Evolutionary conservation across 2,888 invertebrate genomes (phyloP), one percentile per base, ranked within the genome.

Genomic region (Prionchulus punctatus): DNA sequence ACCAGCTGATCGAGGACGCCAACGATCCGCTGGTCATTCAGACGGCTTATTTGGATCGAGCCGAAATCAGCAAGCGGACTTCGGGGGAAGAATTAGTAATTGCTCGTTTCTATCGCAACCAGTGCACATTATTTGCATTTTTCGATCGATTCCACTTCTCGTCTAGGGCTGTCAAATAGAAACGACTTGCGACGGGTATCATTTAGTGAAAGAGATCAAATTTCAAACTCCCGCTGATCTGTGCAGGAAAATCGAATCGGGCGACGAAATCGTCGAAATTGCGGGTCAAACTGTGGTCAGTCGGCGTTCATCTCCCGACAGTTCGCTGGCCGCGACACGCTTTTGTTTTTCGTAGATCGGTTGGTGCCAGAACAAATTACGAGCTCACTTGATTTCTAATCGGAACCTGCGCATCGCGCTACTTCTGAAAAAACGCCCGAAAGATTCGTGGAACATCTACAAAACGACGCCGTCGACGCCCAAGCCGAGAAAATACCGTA

Each of bases 201-300:
- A 80, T 69, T 85, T 87, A 70, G 84, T 96, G 58, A 85, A 85
- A 23, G 85, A 86, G 69, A 84, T 92, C 55, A 86, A 88, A 71
- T 84, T 84, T 73, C 84, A 88, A 67, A 88, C 89, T 53, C 88
- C 90, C 1, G 90, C 92, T 43, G 89, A 91, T 75, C 82, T 85
- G 36, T 86, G 86, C 64, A 86, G 86, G 1, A 87, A 86, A 75
- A 84, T 96, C 67, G 90, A 90, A 73, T 84, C 85, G 65, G 94
- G 92, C 0, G 94, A 96, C 75, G 94, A 96, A 77, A 86, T 96
- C 64, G 84, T 94, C 45, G 88, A 90, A 78, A 86, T 86, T 63
- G 79, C 79, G 69, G 77, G 78, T 63, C 78, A 79, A 64, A 79
- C 79, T 45, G 79, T 79, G 63, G 76, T 75, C 62, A 67, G 36